phyloP scores from a whole-genome alignment of 2,888 invertebrate genomes.

The Apomyelois bistriatella region DNA sequence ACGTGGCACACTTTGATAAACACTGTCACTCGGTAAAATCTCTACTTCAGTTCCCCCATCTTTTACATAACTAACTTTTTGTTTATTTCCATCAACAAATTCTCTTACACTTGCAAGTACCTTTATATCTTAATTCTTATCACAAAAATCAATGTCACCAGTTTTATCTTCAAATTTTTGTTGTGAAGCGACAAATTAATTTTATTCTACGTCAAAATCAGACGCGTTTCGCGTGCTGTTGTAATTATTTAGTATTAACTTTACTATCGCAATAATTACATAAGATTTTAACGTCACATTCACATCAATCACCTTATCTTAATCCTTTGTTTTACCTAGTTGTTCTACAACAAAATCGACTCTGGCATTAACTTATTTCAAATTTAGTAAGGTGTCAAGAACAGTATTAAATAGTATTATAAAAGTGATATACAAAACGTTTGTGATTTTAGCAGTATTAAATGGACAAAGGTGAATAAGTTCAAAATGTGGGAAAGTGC shows the following conservation, averaged over 20 bases:
- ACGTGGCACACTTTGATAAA: conserved; percentile 51
- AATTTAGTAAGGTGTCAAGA: conserved; percentile 24
- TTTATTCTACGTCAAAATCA: conserved; percentile 8
- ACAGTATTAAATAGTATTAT: conserved; percentile 35
- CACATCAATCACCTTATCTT: conserved; percentile 42
- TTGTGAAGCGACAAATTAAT: conserved; percentile 8
- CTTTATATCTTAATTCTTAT: not conserved
- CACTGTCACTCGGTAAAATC: conserved; percentile 32
- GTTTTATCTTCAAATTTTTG: conserved; percentile 1
- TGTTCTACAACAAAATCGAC: conserved; percentile 36
- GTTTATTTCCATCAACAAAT: conserved; percentile 2
- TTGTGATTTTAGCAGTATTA: conserved; percentile 46
- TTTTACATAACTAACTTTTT: conserved; percentile 17
- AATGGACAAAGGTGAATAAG: conserved; percentile 44
- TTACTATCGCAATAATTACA: conserved; percentile 24
- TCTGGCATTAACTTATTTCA: conserved; percentile 23
- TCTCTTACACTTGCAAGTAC: not conserved
- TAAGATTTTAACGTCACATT: conserved; percentile 26
- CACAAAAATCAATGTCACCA: not conserved
- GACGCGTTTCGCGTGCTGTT: conserved; percentile 18
- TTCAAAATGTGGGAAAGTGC: conserved; percentile 43
- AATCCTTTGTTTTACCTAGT: conserved; percentile 34
- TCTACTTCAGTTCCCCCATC: conserved; percentile 21
- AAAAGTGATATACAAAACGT: conserved; percentile 35
- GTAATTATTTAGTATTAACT: conserved; percentile 21